Evolutionary conservation across 2,888 invertebrate genomes (phyloP), one percentile per base, ranked within the genome.

Genomic region (Apamea anceps): DNA sequence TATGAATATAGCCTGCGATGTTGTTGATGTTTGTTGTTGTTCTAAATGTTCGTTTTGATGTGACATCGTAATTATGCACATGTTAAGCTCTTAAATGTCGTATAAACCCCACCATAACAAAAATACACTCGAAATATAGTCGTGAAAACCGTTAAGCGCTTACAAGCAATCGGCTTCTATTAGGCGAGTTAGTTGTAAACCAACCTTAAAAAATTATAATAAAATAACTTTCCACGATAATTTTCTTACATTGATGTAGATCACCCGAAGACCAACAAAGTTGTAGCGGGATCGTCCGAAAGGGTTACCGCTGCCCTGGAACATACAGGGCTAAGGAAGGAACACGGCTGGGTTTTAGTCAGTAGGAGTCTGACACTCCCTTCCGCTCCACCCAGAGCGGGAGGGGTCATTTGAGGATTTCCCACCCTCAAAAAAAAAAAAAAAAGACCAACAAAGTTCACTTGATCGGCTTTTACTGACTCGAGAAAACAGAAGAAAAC

Each of bases 21-120:
- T 66, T 51, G 25, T 71, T 71, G 25, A 37, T n/a, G n/a, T n/a
- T n/a, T n/a, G n/a, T n/a, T n/a, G n/a, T n/a, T n/a, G 28, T 28
- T 32, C 4, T 25, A 54, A 72, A 15, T 42, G 42, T 68, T 28
- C n/a, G 12, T 37, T 37, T 25, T 28, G 25, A 12, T 70, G 2
- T 42, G 60, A 10, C 21, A 32, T 51, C 42, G 60, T 71, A 51
- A 65, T 54, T 60, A n/a, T 72, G 65, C 57, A 71, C 48, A 57
- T 13, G 13, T 71, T 71, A 60, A 57, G 25, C 12, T 57, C 57
- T 12, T 25, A 57, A 25, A 57, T 57, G 12, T 57, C 57, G 4
- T n/a, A 57, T 57, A 25, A n/a, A 57, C 10, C 4, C 25, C 12
- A 25, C 12, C 12, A n/a, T 57, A n/a, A 25, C 3, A 57, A n/a